Evolutionary conservation across 2,888 invertebrate genomes (phyloP).

Genomic region (Phytoseiulus persimilis): DNA sequence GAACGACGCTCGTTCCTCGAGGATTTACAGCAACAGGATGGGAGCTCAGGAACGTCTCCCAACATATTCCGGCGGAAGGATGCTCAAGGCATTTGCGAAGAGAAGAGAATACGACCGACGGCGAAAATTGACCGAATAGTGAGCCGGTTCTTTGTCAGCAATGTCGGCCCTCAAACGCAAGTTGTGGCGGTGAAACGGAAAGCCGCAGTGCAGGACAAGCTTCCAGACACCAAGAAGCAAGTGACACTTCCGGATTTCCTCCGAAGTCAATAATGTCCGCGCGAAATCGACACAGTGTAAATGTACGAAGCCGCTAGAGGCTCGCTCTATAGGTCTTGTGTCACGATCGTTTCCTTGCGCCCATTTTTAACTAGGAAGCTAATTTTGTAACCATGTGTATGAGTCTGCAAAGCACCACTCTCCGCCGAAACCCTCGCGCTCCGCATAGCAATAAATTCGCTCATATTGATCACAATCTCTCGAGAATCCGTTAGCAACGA

Average conservation of each 20-base stretch:
- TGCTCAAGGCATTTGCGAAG: not conserved
- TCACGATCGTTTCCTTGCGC: too few species aligned
- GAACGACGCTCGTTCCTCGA: not conserved
- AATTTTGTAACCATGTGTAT: too few species aligned
- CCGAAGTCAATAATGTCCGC: not conserved
- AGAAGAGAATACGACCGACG: not conserved
- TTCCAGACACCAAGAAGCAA: not conserved
- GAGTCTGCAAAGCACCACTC: too few species aligned
- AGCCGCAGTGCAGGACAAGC: not conserved
- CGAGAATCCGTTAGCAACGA: too few species aligned
- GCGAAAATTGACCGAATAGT: constrained; percentile 17
- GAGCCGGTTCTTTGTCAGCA: constrained; percentile 34
- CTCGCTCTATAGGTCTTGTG: too few species aligned
- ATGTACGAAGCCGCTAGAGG: too few species aligned
- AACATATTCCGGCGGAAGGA: not conserved
- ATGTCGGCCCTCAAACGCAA: constrained; percentile 13
- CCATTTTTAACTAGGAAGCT: too few species aligned
- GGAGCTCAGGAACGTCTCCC: not conserved
- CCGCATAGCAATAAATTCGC: too few species aligned
- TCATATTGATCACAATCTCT: too few species aligned
- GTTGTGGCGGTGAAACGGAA: constrained; percentile 22
- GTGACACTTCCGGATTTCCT: constrained; percentile 14
- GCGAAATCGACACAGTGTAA: not conserved
- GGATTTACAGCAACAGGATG: not conserved
- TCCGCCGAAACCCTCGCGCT: too few species aligned